A percentile compares a stretch with the other conserved stretches of the same genome.
Conservation (phyloP, 2,113 vertebrate species). For the Eudorcas thomsonii region DNA sequence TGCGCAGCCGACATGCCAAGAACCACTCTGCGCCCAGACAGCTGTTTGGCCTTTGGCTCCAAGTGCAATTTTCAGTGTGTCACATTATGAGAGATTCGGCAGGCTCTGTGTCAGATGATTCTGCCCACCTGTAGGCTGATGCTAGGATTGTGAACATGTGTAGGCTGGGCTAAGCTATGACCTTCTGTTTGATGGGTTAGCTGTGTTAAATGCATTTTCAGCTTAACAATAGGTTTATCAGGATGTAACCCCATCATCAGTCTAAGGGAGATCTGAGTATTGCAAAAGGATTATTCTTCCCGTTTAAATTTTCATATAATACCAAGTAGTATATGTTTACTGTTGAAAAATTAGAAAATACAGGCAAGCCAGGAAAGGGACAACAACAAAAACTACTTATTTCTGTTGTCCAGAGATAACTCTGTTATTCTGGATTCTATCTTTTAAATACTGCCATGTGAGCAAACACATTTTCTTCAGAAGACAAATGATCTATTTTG, state of each 20-base stretch:
- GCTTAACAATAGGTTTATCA: neutral
- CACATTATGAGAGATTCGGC: too few relatives aligned
- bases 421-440: neutral
- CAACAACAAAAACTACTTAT: neutral
- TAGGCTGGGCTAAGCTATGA: neutral
- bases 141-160: neutral
- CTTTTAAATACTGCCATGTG: neutral
- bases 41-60: rapidly evolving
- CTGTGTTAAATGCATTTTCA: neutral
- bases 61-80: too few relatives aligned
- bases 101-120: neutral
- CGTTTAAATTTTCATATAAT: neutral
- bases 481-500: neutral
- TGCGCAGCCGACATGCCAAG: rapidly evolving
- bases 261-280: neutral
- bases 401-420: neutral
- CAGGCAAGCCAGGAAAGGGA: neutral
- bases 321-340: neutral
- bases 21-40: neutral
- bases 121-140: neutral
- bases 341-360: constrained; percentile 12
- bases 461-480: neutral
- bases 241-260: neutral
- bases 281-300: neutral
- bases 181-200: neutral